Base-by-base conservation (phyloP, 2,888 invertebrate genomes). In the Orchestes rusci region DNA sequence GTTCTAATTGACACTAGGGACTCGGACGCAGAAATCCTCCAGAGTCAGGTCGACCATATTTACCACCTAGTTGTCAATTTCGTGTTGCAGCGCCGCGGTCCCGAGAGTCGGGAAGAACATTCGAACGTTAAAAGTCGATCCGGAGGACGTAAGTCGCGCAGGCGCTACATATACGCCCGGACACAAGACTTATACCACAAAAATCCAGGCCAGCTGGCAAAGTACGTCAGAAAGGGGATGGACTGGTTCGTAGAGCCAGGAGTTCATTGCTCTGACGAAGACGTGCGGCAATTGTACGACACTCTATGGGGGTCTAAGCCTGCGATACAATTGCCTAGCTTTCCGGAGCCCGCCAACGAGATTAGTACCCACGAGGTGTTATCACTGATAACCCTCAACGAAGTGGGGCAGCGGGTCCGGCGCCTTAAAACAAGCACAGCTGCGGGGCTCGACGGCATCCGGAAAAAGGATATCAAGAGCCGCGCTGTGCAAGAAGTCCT, bases 111-210 rank as follows among this genome's bases (percentile, higher is more conserved):
- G 8, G 13, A 5, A 12, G 10, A 5, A 16, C 16, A 4, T 7
- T 5, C 1, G 8, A 5, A 17, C 16, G 31, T 13, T 8, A 31
- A 31, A 31, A 5, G 34, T 5, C 8, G 4, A n/a, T 4, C 4
- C 5, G 17, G 13, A 12, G 4, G 34, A 4, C 7, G 34, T 7
- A 16, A 7, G 7, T 4, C 10, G 5, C 4, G 13, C 4, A 33
- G 12, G 34, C 34, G 34, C 7, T 56, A 51, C 29, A 36, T 50
- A 2, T 63, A 57, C 23, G 58, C 62, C 0, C 40, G 59, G 1
- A 59, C 60, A 31, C 63, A 64, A 45, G 58, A 62, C 3, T 31
- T 64, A 1, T 63, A 39, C 7, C 52, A 53, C 32, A 55, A 48
- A 53, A 57, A 57, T 44, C 61, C 60, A 50, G 56, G 54, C 31